Base-by-base conservation (phyloP, 2,797 vertebrate genomes). In the Heterohyrax brucei region DNA sequence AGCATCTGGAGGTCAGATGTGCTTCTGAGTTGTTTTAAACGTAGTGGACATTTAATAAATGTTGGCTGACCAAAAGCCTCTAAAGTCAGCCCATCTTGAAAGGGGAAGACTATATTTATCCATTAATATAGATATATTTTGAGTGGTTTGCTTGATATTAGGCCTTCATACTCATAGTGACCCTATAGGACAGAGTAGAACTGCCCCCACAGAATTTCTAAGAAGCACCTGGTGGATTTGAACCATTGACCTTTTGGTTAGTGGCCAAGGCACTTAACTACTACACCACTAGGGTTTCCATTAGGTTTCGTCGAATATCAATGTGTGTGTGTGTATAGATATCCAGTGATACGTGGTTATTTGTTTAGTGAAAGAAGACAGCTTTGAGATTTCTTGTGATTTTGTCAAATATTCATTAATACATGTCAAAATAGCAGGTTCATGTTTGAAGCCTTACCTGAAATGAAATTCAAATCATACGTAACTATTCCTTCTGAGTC, bases 391-490 rank as follows among this genome's bases (percentile, higher is more conserved):
- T 79, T 59, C 75, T 89, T 46, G 28, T 24, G 10, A 56, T 75
- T 87, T 75, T 85, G 28, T 59, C 70, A 93, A 91, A 64, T 62
- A 78, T 87, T 79, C 68, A 53, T 68, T 92, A 81, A 94, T 72
- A 59, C 79, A 86, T 87, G 22, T 95, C 86, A n/a, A 62, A 68
- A 76, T 68, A 48, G 70, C 68, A 9, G 1, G 46, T 68, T 95
- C 44, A 4, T 21, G 72, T 53, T 73, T 68, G 62, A 86, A 77
- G 61, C 33, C 59, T 61, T 12, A 68, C 19, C 28, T 28, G 76
- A 87, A 83, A 46, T 79, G 76, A 84, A 94, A 89, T 44, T 86
- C 59, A 14, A 7, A 33, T 62, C 44, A n/a, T 1, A 7, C 2
- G 1, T 53, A 5, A 56, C 53, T 61, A 2, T 59, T 66, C 85